Base-by-base conservation (phyloP, 2,797 vertebrate species). In the Pitangus sulphuratus region DNA sequence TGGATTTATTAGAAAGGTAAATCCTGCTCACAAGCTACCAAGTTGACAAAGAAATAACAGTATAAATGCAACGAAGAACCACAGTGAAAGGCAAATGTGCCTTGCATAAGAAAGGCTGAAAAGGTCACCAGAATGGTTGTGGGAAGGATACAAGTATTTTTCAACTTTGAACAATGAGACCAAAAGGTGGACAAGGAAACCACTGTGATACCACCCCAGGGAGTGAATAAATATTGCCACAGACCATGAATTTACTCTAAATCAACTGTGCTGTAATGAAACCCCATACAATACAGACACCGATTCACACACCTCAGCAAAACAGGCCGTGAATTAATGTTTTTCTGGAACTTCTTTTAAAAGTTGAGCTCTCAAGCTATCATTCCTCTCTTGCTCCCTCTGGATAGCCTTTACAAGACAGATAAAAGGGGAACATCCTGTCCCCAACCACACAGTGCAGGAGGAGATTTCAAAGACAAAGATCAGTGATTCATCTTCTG, bases 61-160 rank as follows among this genome's bases (percentile, higher is more conserved):
- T 1, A 44, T 5, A 57, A 92, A 57, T 25, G 58, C 33, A 84
- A 24, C 1, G 24, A 79, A 64, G 70, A 56, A 8, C 31, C 40
- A 30, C 51, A 15, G 30, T 6, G 56, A 89, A 92, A 89, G 45
- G 53, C 30, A 58, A 87, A 85, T 8, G 30, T 22, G 15, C 53
- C 60, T 87, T 8, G 53, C 21, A 17, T 1, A 45, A 75, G 54
- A 28, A 91, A 77, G 60, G 50, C 68, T 71, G 86, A 58, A 94
- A 94, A 92, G 64, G 86, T 89, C 86, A 83, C 78, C 71, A 37
- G 88, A 44, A 89, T 54, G 68, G 74, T 47, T 96, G 68, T 74
- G 56, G 70, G 78, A 93, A 94, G 78, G 88, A 83, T 57, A 50
- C 12, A 8, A 79, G 33, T 9, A 48, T 35, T 66, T 84, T 87